phyloP scores from a whole-genome alignment of 53 echinoderm and acorn worm species.

The Henricia sp. region DNA sequence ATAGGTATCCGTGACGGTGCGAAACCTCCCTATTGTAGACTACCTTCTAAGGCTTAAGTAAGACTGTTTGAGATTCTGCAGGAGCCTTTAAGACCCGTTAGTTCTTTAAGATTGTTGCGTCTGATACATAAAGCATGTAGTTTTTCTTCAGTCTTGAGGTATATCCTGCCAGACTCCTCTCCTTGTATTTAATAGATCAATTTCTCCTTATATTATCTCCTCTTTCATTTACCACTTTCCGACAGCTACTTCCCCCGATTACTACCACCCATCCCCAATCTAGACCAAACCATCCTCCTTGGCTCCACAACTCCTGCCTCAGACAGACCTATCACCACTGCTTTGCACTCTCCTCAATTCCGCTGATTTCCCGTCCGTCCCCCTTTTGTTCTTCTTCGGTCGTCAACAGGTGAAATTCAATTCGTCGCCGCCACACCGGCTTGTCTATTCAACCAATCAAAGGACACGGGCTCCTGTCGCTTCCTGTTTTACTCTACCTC shows the following conservation, averaged over 20 bases:
- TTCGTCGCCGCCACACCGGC: background rate
- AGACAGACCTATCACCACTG: background rate
- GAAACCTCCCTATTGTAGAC: no score
- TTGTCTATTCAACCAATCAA: conserved; percentile 18
- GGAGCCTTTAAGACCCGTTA: no score
- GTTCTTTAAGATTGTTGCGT: no score
- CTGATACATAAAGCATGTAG: no score
- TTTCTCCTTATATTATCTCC: background rate
- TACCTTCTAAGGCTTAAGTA: no score
- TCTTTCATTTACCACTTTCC: conserved; percentile 22
- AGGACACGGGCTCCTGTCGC: background rate
- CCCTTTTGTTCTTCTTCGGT: conserved; percentile 9
- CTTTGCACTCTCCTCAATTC: conserved; percentile 13
- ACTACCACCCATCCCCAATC: conserved; percentile 3
- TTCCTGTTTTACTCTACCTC: conserved; percentile 10
- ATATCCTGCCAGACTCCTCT: no score
- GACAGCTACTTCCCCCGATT: background rate
- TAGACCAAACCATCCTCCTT: background rate
- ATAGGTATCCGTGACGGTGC: no score
- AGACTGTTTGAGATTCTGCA: no score
- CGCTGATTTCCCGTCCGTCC: background rate
- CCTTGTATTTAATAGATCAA: no score
- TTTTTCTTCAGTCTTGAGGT: no score
- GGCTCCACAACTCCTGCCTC: conserved; percentile 26
- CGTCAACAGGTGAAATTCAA: conserved; percentile 45